Base-by-base conservation (phyloP, 2,113 vertebrate genomes). In the Nothoprocta perdicaria region DNA sequence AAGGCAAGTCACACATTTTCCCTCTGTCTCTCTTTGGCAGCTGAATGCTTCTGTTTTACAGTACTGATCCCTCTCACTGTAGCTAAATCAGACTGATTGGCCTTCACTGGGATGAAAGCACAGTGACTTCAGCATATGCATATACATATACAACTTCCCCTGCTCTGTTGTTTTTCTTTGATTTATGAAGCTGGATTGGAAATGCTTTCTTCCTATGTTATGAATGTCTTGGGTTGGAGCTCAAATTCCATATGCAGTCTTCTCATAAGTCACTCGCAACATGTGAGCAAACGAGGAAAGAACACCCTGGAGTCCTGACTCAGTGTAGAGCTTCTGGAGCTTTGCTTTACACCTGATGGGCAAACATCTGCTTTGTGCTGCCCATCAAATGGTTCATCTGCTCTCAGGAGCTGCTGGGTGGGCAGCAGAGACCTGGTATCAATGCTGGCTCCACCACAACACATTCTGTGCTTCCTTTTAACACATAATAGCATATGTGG, bases 401-500 rank as follows among this genome's bases (percentile, higher is more conserved):
- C 11, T 93, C 40, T 40, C 8, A 45, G 12, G 29, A 60, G 18
- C 26, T 46, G 14, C 63, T 63, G 66, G 38, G 15, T 84, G 61
- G 68, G 23, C 40, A 58, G 2, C 13, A 45, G n/a, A 29, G 43
- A 31, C 26, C 9, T 74, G n/a, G 12, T 62, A 26, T 74, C 77
- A 80, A 66, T 18, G 7, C 14, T 52, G 16, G 19, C n/a, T 88
- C 26, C 24, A 60, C 21, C 10, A 58, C 38, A 38, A 24, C 22
- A 35, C 6, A 2, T 0, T 0, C 2, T 2, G 1, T 60, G 61
- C n/a, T 60, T 45, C 41, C 24, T 58, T 41, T 62, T 31, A 73
- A 26, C n/a, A 12, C 14, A 12, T 5, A 22, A 16, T 38, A 66
- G 15, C 13, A 11, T 3, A 1, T 9, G 6, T 41, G 46, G 4